These are phyloP conservation scores for Herpetotheres cachinnans DNA, from an alignment of 2,113 vertebrate genomes.

Conservation along the genomic window DNA sequence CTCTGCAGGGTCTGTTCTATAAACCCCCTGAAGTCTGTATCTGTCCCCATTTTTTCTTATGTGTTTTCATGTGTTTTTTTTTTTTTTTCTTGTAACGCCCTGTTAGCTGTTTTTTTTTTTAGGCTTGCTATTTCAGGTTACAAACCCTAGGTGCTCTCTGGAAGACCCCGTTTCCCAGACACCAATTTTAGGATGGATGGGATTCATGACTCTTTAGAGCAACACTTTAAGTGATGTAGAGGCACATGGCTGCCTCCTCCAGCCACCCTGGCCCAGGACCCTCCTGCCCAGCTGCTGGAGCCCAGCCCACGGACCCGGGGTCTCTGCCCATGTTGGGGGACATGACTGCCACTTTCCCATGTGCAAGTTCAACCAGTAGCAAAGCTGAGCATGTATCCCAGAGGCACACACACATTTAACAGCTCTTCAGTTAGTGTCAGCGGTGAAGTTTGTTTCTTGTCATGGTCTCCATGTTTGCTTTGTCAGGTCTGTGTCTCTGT, in stretches of 20 bases:
- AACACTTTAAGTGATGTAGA: background rate
- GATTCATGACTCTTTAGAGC: background rate
- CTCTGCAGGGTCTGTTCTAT: background rate
- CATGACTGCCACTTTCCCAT: accelerated
- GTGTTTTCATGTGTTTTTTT: accelerated
- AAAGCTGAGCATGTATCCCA: background rate
- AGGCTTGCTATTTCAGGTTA: background rate
- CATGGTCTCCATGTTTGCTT: background rate
- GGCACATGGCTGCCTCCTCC: accelerated
- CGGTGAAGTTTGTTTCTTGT: background rate
- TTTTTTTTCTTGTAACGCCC: background rate
- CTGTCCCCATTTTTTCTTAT: background rate
- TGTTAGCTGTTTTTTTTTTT: background rate
- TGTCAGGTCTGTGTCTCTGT: background rate
- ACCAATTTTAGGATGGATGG: background rate
- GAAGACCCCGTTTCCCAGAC: background rate
- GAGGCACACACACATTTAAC: background rate
- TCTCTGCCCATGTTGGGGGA: background rate
- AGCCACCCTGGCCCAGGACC: background rate
- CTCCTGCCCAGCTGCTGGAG: background rate
- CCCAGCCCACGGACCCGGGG: accelerated
- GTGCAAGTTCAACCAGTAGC: background rate
- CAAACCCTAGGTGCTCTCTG: background rate
- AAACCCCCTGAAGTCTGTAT: background rate
- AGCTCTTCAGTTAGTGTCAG: background rate